Conservation (phyloP, 2,113 vertebrate species). For the Elanoides forficatus region DNA sequence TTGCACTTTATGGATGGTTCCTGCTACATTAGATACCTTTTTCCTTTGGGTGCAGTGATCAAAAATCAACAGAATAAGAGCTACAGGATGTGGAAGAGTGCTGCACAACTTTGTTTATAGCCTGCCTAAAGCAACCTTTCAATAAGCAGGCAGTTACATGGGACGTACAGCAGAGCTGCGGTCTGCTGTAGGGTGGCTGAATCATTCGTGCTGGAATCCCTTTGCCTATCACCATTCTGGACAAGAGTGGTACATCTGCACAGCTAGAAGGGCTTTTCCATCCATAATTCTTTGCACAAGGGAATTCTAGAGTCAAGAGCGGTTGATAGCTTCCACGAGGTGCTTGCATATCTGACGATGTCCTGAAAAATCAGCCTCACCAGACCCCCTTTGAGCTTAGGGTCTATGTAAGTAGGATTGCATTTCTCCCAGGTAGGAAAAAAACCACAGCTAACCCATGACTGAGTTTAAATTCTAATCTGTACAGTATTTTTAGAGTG, state of each 20-base stretch:
- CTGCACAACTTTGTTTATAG: neutral
- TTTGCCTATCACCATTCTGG: neutral
- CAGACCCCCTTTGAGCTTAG: neutral
- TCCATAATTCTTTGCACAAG: neutral
- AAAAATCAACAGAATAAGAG: neutral
- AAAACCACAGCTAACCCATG: neutral
- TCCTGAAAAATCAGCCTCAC: neutral
- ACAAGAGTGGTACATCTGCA: rapidly evolving
- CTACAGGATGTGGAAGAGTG: neutral
- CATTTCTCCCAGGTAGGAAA: neutral
- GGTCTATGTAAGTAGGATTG: neutral
- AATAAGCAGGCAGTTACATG: neutral
- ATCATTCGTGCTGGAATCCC: neutral
- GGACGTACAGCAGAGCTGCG: neutral
- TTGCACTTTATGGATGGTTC: constrained; percentile 2
- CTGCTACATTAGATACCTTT: neutral
- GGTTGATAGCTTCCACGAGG: neutral
- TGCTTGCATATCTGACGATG: neutral
- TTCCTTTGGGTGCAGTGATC: neutral
- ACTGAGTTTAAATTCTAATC: neutral
- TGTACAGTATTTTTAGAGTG: neutral
- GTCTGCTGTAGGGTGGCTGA: neutral
- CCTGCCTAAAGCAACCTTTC: neutral
- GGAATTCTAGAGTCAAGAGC: neutral
- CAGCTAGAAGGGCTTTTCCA: neutral